Percentiles rank a stretch among this genome's conserved stretches.
These are phyloP conservation scores for Andrena haemorrhoa DNA, from an alignment of 2,888 invertebrate genomes.

Conservation along the genomic window DNA sequence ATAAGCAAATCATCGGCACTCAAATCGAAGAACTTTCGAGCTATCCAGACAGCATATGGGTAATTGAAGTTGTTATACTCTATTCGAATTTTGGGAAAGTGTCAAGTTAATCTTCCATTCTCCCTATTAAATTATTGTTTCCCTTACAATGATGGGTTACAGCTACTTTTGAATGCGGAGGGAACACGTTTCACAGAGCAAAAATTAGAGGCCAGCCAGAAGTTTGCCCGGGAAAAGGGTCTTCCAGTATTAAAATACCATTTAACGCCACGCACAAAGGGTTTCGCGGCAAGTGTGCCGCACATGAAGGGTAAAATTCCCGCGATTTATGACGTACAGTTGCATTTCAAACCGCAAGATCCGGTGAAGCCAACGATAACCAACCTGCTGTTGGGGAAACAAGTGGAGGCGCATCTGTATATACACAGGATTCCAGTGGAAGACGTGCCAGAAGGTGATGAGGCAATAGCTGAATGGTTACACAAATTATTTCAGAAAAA, in stretches of 20 bases:
- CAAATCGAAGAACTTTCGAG: constrained; percentile 93
- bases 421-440: constrained; percentile 93
- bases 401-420: constrained; percentile 91
- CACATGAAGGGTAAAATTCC: constrained; percentile 92
- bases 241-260: constrained; percentile 95
- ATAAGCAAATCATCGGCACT: constrained; percentile 92
- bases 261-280: constrained; percentile 97
- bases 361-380: constrained; percentile 92
- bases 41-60: constrained; percentile 97
- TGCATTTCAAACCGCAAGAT: constrained; percentile 89
- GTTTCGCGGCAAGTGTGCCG: constrained; percentile 94
- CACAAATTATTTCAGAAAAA: constrained; percentile 93
- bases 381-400: constrained; percentile 90
- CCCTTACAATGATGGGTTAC: constrained; percentile 1
- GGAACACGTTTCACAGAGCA: constrained; percentile 95
- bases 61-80: constrained; percentile 18
- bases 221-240: constrained; percentile 94
- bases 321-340: constrained; percentile 93
- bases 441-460: constrained; percentile 91
- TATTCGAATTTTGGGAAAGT: background rate
- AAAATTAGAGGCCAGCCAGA: constrained; percentile 94
- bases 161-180: constrained; percentile 96
- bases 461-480: constrained; percentile 92
- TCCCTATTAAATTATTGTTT: background rate
- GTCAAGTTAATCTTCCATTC: background rate